Evolutionary conservation across 2,888 invertebrate genomes (phyloP).

Genomic region (Elegia similella): DNA sequence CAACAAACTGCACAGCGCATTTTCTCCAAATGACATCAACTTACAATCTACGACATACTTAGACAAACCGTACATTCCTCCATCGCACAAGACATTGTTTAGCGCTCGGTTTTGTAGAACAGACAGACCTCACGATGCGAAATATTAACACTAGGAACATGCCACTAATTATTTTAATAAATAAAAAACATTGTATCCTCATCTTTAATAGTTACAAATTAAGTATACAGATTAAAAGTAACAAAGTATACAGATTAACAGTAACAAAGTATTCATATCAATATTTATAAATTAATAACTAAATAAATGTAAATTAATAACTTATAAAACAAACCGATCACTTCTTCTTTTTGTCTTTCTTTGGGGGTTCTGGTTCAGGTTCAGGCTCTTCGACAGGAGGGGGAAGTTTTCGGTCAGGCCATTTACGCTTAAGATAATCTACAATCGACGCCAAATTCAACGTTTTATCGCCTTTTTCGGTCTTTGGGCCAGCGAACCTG

Average conservation of each 20-base stretch:
- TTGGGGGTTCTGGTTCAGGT: constrained; percentile 21
- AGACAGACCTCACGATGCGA: constrained; percentile 28
- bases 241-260: no score
- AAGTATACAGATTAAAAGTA: no score
- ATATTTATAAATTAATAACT: background rate
- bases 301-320: no score
- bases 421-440: constrained; percentile 48
- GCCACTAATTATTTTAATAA: constrained; percentile 26
- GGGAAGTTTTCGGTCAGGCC: constrained; percentile 49
- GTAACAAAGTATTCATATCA: no score
- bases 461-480: constrained; percentile 31
- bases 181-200: background rate
- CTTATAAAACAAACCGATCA: background rate
- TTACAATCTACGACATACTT: no score
- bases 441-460: constrained; percentile 34
- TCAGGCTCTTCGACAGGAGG: constrained; percentile 38
- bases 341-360: constrained; percentile 22
- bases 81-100: no score
- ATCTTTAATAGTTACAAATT: no score
- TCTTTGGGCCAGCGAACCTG: constrained; percentile 39
- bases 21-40: no score
- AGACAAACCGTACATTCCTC: no score
- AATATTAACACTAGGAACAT: constrained; percentile 25
- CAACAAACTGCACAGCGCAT: no score
- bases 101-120: constrained; percentile 38